Conservation (phyloP, 2,797 vertebrate genomes). For the Remorina albescens region DNA sequence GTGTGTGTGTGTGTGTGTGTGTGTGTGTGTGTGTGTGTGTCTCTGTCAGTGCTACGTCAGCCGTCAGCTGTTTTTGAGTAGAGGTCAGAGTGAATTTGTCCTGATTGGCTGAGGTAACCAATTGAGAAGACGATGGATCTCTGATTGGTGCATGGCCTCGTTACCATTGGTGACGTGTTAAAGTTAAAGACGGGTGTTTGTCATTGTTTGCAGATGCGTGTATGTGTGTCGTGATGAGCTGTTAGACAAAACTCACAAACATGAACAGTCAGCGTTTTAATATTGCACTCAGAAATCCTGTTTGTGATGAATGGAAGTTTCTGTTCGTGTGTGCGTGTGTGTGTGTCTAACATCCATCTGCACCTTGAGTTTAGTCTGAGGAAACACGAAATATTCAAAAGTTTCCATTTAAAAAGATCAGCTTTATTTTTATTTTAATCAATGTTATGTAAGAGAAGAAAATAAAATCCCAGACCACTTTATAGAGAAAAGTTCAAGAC, state of each 20-base stretch:
- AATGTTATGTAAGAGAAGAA: too few species aligned
- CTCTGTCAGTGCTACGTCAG: not conserved
- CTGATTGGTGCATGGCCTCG: slow-evolving; percentile 30
- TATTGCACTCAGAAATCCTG: slow-evolving; percentile 7
- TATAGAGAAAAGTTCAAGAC: too few species aligned
- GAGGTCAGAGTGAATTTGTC: not conserved
- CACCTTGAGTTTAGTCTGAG: too few species aligned
- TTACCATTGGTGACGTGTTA: slow-evolving; percentile 8
- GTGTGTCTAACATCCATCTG: too few species aligned
- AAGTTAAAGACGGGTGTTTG: not conserved
- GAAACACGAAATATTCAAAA: too few species aligned
- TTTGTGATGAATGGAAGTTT: slow-evolving; percentile 18
- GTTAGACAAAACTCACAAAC: not conserved
- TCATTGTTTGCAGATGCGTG: too few species aligned
- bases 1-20: too few species aligned
- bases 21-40: too few species aligned
- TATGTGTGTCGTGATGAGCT: not conserved
- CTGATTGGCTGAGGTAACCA: slow-evolving; percentile 34
- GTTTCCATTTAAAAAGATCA: too few species aligned
- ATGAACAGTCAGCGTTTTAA: slow-evolving; percentile 17
- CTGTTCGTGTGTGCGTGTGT: not conserved
- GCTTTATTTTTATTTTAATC: too few species aligned
- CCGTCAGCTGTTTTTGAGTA: slow-evolving; percentile 17
- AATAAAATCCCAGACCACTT: too few species aligned
- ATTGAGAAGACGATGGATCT: slow-evolving; percentile 33